Conservation (phyloP, 2,888 invertebrate species). For the Drosophila neonasuta region DNA sequence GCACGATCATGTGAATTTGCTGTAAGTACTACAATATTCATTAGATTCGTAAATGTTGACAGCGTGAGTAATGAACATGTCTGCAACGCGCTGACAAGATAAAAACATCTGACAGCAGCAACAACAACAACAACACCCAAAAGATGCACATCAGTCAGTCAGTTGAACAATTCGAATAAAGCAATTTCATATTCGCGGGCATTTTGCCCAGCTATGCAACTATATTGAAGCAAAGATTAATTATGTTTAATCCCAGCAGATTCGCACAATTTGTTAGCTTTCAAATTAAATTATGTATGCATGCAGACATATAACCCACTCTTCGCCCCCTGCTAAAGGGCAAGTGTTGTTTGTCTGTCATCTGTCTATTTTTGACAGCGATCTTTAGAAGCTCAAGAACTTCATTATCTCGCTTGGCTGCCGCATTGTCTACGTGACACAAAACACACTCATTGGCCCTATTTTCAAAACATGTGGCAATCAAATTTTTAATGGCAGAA, state of each 20-base stretch:
- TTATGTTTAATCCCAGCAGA: conserved; percentile 55
- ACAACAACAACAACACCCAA: conserved; percentile 17
- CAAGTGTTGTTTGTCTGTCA: conserved; percentile 20
- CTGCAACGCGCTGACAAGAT: conserved; percentile 34
- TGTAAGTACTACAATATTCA: conserved; percentile 43
- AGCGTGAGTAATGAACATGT: conserved; percentile 51
- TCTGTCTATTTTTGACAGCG: conserved; percentile 15
- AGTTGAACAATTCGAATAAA: conserved; percentile 34
- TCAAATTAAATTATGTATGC: conserved; percentile 45
- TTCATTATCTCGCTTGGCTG: conserved; percentile 17
- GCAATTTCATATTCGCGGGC: conserved; percentile 47
- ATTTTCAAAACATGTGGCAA: conserved; percentile 6
- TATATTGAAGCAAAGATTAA: conserved; percentile 56
- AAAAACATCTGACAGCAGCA: conserved; percentile 39
- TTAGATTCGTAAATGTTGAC: conserved; percentile 45
- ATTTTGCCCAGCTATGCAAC: conserved; percentile 53
- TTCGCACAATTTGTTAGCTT: conserved; percentile 57
- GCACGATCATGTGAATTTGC: neutral
- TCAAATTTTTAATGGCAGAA: conserved; percentile 9
- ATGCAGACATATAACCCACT: conserved; percentile 6
- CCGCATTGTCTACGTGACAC: conserved; percentile 38
- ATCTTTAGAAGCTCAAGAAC: conserved; percentile 8
- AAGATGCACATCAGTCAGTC: conserved; percentile 26
- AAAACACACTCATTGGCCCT: conserved; percentile 17
- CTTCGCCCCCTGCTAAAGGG: neutral